Evolutionary conservation across 2,113 vertebrate genomes (phyloP).

Genomic region (Forbesichthys agassizii): DNA sequence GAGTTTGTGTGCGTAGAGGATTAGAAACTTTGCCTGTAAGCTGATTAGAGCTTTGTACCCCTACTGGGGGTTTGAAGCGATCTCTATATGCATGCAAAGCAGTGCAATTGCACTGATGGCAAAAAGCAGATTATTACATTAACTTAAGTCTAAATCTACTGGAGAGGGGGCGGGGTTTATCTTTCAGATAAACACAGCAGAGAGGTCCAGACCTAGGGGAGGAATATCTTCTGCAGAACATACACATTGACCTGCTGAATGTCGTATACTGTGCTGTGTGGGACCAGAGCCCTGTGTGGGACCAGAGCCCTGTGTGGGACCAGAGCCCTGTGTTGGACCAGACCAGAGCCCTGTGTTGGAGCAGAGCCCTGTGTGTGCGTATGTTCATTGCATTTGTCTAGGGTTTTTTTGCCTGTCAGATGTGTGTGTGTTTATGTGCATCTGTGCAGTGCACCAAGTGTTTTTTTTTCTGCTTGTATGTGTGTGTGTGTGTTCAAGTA

Average conservation of each 20-base stretch:
- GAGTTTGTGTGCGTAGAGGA: conserved; percentile 64
- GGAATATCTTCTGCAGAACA: conserved; percentile 42
- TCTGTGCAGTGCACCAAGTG: too few relatives aligned
- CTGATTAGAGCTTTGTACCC: conserved; percentile 71
- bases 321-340: not conserved
- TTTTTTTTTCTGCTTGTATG: not conserved
- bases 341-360: conserved; percentile 1
- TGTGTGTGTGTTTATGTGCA: too few relatives aligned
- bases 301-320: conserved; percentile 2
- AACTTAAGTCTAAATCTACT: conserved; percentile 56
- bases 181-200: conserved; percentile 10
- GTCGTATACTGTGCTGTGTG: conserved; percentile 17
- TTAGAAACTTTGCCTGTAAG: conserved; percentile 70
- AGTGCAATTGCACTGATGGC: conserved; percentile 36
- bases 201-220: conserved; percentile 12
- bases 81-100: conserved; percentile 32
- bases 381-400: too few relatives aligned
- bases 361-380: conserved; percentile 4
- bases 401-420: too few relatives aligned
- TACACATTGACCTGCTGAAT: conserved; percentile 40
- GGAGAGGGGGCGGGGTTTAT: not conserved
- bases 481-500: not conserved
- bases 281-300: not conserved
- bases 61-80: conserved; percentile 61
- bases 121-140: conserved; percentile 61